These are phyloP conservation scores for Romanogobio albipinnatus DNA, from an alignment of 2,113 vertebrate species.

Conservation along the genomic window DNA sequence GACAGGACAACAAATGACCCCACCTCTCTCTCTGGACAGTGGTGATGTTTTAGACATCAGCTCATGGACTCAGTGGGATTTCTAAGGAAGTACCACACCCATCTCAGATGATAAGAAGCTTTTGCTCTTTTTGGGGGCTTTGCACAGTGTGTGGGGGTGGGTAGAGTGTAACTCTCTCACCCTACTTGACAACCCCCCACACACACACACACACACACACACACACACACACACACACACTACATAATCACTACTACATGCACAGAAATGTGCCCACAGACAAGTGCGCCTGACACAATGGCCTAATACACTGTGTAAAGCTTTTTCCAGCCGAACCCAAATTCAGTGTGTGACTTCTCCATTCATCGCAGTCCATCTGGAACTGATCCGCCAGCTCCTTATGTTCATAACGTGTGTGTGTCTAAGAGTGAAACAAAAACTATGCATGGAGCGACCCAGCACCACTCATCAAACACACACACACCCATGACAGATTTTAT, in stretches of 20 bases:
- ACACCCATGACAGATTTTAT: background rate
- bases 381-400: conserved; percentile 66
- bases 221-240: too few species aligned
- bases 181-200: background rate
- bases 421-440: conserved; percentile 33
- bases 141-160: conserved; percentile 10
- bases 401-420: conserved; percentile 19
- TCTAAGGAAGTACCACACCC: conserved; percentile 75
- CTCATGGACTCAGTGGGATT: conserved; percentile 69
- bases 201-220: background rate
- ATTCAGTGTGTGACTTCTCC: conserved; percentile 59
- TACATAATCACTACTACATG: conserved; percentile 10
- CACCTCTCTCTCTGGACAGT: conserved; percentile 54
- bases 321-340: conserved; percentile 37
- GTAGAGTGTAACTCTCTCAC: background rate
- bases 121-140: background rate
- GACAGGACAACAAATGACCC: background rate
- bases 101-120: conserved; percentile 66
- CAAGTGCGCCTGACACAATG: conserved; percentile 46
- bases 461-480: background rate
- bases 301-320: conserved; percentile 51
- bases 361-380: conserved; percentile 70
- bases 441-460: conserved; percentile 13
- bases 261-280: conserved; percentile 11
- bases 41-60: conserved; percentile 59